These are phyloP conservation scores for Porites rus DNA, from an alignment of 92 coral and sea anemone species.

Conservation along the genomic window DNA sequence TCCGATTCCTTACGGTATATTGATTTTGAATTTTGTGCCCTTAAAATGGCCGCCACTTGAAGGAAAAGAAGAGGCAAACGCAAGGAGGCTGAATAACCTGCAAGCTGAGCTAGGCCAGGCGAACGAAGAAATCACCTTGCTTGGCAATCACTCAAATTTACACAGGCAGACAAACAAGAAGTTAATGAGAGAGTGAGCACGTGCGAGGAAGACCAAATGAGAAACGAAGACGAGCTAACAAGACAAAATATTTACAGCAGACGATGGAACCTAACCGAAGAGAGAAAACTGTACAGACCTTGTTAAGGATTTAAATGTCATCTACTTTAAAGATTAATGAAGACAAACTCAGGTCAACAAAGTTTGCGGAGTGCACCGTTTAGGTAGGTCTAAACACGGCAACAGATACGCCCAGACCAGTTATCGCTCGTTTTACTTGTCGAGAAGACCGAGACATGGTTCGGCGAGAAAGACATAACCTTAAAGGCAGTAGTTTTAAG, in stretches of 20 bases:
- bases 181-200: not conserved
- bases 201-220: conserved; percentile 5
- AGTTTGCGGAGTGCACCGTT: conserved; percentile 5
- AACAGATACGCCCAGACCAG: conserved; percentile 2
- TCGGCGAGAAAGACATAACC: conserved; percentile 33
- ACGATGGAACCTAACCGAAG: not conserved
- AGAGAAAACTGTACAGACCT: not conserved
- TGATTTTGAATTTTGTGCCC: no score
- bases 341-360: not conserved
- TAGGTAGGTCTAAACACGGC: conserved; percentile 7
- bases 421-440: conserved; percentile 10
- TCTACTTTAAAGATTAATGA: not conserved
- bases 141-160: not conserved
- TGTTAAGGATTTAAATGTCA: not conserved
- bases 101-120: not conserved
- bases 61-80: no score
- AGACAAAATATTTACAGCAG: not conserved
- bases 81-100: not conserved
- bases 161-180: not conserved
- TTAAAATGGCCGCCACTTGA: no score
- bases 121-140: not conserved
- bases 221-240: not conserved
- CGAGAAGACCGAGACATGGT: conserved; percentile 58
- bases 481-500: conserved; percentile 32
- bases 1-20: no score